Base-by-base conservation (phyloP, 1,140 invertebrate genomes). In the Pachypeltis micranthus region DNA sequence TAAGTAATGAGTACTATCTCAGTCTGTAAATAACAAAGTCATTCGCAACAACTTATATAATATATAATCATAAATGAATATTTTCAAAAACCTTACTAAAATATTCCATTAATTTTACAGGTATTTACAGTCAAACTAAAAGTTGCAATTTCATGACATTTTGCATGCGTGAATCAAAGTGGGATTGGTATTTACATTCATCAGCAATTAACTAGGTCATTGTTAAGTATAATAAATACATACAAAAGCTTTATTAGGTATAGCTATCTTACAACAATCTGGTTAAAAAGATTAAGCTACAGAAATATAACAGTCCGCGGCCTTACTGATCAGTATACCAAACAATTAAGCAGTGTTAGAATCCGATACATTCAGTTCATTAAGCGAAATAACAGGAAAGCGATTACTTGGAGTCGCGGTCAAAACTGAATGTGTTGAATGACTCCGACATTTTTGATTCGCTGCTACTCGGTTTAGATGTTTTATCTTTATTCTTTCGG, bases 341-440 rank as follows among this genome's bases (percentile, higher is more conserved):
- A n/a, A n/a, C n/a, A n/a, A n/a, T n/a, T n/a, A n/a, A n/a, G n/a
- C 34, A n/a, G n/a, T 39, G n/a, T n/a, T 10, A n/a, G n/a, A 7
- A n/a, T n/a, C 34, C n/a, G 7, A 39, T 39, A 7, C 34, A 39
- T 39, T 10, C n/a, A 10, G 7, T 39, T 39, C 34, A 39, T 26
- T 58, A 26, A 23, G 10, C 16, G 12, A 31, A 59, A 59, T 28
- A n/a, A 14, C 10, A 4, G 21, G 10, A 58, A 12, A 44, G 2
- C 14, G 24, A 34, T 59, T 44, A 79, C 69, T 79, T 65, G 21
- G 61, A 29, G 63, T 70, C 69, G 74, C 63, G 77, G 73, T 64
- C 78, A 74, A 75, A 73, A 69, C 69, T 70, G 66, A 70, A 73
- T 44, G 70, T 64, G 61, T 72, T 67, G 61, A 73, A 72, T 31